Conservation (phyloP, 2,797 vertebrate species). For the Falco berigora region DNA sequence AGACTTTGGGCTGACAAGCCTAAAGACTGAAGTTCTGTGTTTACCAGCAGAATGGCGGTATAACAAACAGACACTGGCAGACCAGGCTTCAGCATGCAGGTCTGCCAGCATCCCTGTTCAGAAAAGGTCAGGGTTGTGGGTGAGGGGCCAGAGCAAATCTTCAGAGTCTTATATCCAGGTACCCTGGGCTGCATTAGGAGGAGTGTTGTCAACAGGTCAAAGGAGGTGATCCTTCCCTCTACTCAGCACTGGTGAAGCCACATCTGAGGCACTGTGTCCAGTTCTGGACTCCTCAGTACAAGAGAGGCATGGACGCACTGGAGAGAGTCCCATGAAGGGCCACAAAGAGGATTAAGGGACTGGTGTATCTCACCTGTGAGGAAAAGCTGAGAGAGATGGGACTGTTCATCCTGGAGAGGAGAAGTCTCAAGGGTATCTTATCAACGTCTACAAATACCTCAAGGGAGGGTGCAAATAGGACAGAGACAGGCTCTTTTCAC, state of each 20-base stretch:
- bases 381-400: neutral
- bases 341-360: neutral
- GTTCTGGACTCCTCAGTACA: neutral
- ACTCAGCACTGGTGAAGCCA: neutral
- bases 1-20: neutral
- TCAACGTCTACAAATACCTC: neutral
- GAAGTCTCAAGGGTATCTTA: neutral
- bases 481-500: fast-evolving
- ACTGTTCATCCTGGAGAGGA: neutral
- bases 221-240: neutral
- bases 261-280: neutral
- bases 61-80: neutral
- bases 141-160: neutral
- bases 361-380: neutral
- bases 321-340: neutral
- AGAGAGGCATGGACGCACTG: neutral
- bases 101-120: neutral
- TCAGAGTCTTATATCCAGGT: neutral
- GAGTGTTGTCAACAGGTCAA: neutral
- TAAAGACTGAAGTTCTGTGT: neutral
- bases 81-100: neutral
- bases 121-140: neutral
- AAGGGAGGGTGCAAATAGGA: neutral
- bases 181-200: neutral
- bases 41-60: neutral